Percentiles rank a stretch among this genome's conserved stretches.
Conservation (phyloP, 2,888 invertebrate species). For the Choreutis nemorana region DNA sequence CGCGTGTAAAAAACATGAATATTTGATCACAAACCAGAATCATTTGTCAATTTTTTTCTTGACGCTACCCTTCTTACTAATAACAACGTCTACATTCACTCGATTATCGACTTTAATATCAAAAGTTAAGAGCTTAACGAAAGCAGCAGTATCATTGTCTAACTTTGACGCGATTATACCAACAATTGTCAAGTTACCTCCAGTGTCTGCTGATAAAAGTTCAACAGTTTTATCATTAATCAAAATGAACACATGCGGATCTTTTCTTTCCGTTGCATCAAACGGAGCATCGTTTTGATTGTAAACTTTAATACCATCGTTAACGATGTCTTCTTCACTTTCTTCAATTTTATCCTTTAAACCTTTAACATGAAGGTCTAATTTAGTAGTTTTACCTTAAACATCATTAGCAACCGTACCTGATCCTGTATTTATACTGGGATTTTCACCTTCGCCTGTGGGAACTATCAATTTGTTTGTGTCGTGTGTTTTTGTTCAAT, state of each 20-base stretch:
- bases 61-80: constrained; percentile 7
- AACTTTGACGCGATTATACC: constrained; percentile 35
- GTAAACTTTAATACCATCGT: constrained; percentile 37
- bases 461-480: constrained; percentile 62
- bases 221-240: constrained; percentile 56
- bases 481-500: constrained; percentile 61
- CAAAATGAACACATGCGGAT: constrained; percentile 48
- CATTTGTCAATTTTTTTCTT: constrained; percentile 63
- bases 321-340: constrained; percentile 26
- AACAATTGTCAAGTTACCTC: constrained; percentile 46
- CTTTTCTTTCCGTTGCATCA: constrained; percentile 40
- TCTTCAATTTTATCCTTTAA: constrained; percentile 18
- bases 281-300: constrained; percentile 51
- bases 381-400: constrained; percentile 14
- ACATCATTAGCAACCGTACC: constrained; percentile 44
- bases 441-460: constrained; percentile 63
- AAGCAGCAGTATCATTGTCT: constrained; percentile 13
- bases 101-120: constrained; percentile 19
- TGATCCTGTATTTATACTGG: constrained; percentile 53
- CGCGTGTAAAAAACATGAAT: constrained; percentile 45
- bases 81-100: background rate
- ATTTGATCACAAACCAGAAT: constrained; percentile 62
- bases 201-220: constrained; percentile 44
- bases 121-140: constrained; percentile 11
- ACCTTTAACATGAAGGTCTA: constrained; percentile 15